Evolutionary conservation across 2,797 vertebrate species (phyloP).

Genomic region (Pogonophryne albipinna): DNA sequence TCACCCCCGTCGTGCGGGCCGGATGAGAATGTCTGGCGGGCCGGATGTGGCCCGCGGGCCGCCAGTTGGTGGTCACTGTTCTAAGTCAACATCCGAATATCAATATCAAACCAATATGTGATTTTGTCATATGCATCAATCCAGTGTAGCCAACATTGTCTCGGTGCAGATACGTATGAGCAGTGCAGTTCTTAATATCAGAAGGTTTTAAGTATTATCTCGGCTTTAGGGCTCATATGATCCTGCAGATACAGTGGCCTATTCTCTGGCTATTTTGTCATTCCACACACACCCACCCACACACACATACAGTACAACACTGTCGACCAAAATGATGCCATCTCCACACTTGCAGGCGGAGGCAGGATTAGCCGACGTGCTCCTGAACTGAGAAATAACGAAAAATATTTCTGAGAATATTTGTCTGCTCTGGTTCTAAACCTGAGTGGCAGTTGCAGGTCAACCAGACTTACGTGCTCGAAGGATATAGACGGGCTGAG

Average conservation of each 20-base stretch:
- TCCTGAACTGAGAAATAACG: slow-evolving; percentile 28
- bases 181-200: slow-evolving; percentile 29
- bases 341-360: slow-evolving; percentile 25
- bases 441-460: slow-evolving; percentile 56
- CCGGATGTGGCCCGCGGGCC: too few relatives aligned
- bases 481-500: slow-evolving; percentile 14
- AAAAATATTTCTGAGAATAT: slow-evolving; percentile 32
- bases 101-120: too few relatives aligned
- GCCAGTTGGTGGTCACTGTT: too few relatives aligned
- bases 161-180: slow-evolving; percentile 14
- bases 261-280: slow-evolving; percentile 33
- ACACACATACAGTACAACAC: slow-evolving; percentile 11
- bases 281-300: slow-evolving; percentile 13
- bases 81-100: too few relatives aligned
- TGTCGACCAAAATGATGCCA: slow-evolving; percentile 28
- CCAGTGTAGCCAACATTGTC: background rate
- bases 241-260: slow-evolving; percentile 43
- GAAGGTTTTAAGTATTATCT: slow-evolving; percentile 43
- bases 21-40: too few relatives aligned
- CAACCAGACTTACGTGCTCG: slow-evolving; percentile 46
- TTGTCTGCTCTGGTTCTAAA: slow-evolving; percentile 38
- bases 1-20: too few relatives aligned
- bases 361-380: slow-evolving; percentile 49
- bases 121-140: too few relatives aligned
- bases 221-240: slow-evolving; percentile 39